These are phyloP conservation scores for Pristionchus japonicus DNA, from an alignment of 2,888 invertebrate species.

Conservation along the genomic window DNA sequence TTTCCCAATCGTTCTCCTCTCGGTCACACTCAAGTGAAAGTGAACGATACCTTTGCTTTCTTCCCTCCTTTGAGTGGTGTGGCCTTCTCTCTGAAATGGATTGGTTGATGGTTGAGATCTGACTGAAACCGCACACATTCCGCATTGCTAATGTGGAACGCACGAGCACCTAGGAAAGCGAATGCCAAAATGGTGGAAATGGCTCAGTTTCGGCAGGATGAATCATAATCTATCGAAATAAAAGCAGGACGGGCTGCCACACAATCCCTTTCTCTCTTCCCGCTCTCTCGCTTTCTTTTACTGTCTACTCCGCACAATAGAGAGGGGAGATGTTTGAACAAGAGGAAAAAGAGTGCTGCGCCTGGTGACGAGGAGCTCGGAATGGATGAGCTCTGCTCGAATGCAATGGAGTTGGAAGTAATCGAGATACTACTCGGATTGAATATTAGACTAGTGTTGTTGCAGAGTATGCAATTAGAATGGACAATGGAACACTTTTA, in stretches of 20 bases:
- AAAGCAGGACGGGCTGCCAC: slow-evolving; percentile 29
- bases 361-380: not conserved
- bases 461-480: not conserved
- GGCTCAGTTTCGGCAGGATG: slow-evolving; percentile 23
- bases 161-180: not conserved
- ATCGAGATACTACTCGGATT: not conserved
- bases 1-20: not conserved
- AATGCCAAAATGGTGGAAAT: slow-evolving; percentile 15
- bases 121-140: not conserved
- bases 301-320: slow-evolving; percentile 25
- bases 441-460: not conserved
- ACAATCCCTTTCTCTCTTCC: not conserved
- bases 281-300: slow-evolving; percentile 7
- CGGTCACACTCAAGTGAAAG: slow-evolving; percentile 10
- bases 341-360: not conserved
- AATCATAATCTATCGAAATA: slow-evolving; percentile 41
- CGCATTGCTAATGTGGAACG: not conserved
- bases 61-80: not conserved
- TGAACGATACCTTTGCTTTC: not conserved
- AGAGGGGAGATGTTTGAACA: slow-evolving; percentile 32
- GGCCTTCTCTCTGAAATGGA: not conserved
- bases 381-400: not conserved
- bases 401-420: not conserved
- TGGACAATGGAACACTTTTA: not conserved
- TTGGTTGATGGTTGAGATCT: not conserved